Conservation (phyloP, 2,113 vertebrate genomes). For the Channa argus region DNA sequence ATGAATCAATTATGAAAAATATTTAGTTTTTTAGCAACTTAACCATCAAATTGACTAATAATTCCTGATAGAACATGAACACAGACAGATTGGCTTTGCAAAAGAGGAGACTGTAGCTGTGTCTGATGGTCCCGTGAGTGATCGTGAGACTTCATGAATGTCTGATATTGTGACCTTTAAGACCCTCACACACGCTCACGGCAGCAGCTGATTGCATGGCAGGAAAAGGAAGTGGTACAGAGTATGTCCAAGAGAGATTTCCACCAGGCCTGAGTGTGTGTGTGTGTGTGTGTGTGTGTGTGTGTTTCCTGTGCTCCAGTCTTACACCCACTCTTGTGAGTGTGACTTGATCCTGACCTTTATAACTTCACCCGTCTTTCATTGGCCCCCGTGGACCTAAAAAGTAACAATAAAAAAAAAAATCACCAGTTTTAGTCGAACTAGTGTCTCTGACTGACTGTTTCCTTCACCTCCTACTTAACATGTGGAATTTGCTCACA, state of each 20-base stretch:
- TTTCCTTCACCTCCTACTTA: too few species aligned
- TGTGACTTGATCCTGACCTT: conserved; percentile 44
- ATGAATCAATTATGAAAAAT: too few species aligned
- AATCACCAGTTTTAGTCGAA: neutral
- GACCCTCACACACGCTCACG: neutral
- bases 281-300: conserved; percentile 31
- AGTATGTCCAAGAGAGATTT: conserved; percentile 60
- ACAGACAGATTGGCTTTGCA: too few species aligned
- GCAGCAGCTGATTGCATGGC: conserved; percentile 26
- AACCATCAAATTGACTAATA: too few species aligned
- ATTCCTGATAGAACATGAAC: too few species aligned
- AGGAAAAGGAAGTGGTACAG: conserved; percentile 64
- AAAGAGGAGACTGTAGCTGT: too few species aligned
- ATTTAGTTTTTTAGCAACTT: too few species aligned
- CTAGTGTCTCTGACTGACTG: neutral
- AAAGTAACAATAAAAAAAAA: neutral
- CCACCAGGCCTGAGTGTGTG: conserved; percentile 20
- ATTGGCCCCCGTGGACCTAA: neutral
- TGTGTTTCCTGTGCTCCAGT: conserved; percentile 48
- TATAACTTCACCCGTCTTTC: neutral
- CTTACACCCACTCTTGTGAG: conserved; percentile 7
- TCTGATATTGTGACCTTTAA: neutral
- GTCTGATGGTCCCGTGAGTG: too few species aligned
- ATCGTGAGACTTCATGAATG: neutral
- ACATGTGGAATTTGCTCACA: too few species aligned